Conservation (phyloP, 2,113 vertebrate species). For the Xerus inauris region DNA sequence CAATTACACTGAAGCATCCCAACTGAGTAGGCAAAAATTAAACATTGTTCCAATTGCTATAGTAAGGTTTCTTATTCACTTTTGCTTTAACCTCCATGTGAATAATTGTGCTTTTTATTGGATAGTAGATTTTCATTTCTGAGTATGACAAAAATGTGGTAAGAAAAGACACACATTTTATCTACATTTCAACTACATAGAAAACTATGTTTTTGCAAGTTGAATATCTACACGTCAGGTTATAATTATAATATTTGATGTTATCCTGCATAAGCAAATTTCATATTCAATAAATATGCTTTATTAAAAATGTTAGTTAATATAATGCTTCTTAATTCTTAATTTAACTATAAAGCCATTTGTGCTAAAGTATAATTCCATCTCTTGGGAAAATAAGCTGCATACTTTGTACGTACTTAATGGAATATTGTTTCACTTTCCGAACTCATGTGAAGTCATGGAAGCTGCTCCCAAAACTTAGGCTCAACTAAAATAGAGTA, state of each 20-base stretch:
- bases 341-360: slow-evolving; percentile 7
- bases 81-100: neutral
- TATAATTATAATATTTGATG: neutral
- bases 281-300: neutral
- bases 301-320: slow-evolving; percentile 34
- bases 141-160: neutral
- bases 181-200: neutral
- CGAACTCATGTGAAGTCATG: slow-evolving; percentile 10
- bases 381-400: neutral
- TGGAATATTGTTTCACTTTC: slow-evolving; percentile 29
- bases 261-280: neutral
- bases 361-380: neutral
- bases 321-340: neutral
- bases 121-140: neutral
- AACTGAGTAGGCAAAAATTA: neutral
- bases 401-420: neutral
- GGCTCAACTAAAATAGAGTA: neutral
- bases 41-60: neutral
- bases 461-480: neutral
- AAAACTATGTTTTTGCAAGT: neutral
- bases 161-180: neutral
- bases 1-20: neutral
- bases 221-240: neutral
- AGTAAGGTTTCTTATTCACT: neutral
- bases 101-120: slow-evolving; percentile 25